Percentiles rank a stretch among this genome's conserved stretches.
Evolutionary conservation across 2,797 vertebrate species (phyloP).

Genomic region (Smutsia temminckii): DNA sequence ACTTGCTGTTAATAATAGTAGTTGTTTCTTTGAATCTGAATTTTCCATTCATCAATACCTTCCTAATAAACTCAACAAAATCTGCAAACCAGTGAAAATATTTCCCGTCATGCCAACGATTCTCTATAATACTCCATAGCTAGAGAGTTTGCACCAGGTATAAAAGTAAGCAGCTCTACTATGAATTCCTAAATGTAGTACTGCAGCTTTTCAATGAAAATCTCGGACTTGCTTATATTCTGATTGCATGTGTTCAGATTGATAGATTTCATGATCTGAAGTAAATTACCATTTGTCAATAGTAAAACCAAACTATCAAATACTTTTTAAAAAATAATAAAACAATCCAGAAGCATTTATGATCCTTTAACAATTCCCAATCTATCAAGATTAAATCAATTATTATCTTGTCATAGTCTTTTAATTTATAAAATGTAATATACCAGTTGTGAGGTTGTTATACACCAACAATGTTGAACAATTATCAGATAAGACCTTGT

Average conservation of each 20-base stretch:
- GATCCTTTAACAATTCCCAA: background rate
- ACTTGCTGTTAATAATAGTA: background rate
- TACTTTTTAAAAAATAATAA: background rate
- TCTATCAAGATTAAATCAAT: background rate
- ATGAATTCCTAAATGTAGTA: background rate
- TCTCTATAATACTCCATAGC: background rate
- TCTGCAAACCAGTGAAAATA: background rate
- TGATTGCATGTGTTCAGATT: background rate
- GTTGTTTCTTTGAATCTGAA: background rate
- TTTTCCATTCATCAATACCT: background rate
- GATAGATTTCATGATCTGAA: background rate
- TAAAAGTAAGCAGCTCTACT: background rate
- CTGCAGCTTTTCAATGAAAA: background rate
- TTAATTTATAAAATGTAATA: background rate
- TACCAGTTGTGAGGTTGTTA: background rate
- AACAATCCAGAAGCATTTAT: background rate
- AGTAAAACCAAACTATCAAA: background rate
- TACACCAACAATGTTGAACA: background rate
- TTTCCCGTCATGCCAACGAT: background rate
- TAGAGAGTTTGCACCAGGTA: accelerated
- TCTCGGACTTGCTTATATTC: background rate
- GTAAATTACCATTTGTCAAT: background rate
- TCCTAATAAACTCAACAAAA: background rate
- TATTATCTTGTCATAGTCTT: background rate
- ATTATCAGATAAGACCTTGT: background rate